phyloP scores from a whole-genome alignment of 64 coral and sea anemone species.

The Montipora cactus region DNA sequence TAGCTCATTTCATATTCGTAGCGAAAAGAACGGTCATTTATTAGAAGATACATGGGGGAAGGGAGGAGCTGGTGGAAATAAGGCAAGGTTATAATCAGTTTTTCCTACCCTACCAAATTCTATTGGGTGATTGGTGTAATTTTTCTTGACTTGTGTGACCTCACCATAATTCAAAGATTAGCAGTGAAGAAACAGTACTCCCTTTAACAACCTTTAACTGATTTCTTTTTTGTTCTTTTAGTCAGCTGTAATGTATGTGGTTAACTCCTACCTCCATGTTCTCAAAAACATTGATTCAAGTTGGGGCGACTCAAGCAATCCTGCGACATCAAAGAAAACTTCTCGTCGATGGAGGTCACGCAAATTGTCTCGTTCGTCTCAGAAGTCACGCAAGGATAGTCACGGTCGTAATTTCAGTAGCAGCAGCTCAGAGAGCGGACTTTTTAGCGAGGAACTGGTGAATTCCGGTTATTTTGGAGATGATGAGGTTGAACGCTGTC shows the following conservation, averaged over 20 bases:
- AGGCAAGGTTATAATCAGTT: too few relatives aligned
- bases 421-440: constrained; percentile 77
- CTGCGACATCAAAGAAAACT: not conserved
- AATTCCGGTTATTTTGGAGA: constrained; percentile 97
- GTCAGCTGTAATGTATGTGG: constrained; percentile 78
- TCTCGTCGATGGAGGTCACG: constrained; percentile 10
- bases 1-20: too few relatives aligned
- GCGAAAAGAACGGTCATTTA: too few relatives aligned
- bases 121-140: too few relatives aligned
- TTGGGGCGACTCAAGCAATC: constrained; percentile 66
- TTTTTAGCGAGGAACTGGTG: constrained; percentile 73
- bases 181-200: too few relatives aligned
- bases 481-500: constrained; percentile 87
- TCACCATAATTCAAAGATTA: too few relatives aligned
- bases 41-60: too few relatives aligned
- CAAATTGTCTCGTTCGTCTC: constrained; percentile 22
- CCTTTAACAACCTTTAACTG: not conserved
- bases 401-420: not conserved
- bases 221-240: not conserved
- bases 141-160: too few relatives aligned
- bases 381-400: constrained; percentile 26
- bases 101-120: too few relatives aligned
- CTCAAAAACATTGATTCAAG: constrained; percentile 86
- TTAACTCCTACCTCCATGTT: constrained; percentile 85
- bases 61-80: too few relatives aligned